A percentile compares a stretch with the other conserved stretches of the same genome.
Evolutionary conservation across 1,140 invertebrate species (phyloP).

Genomic region (Diorhabda elongata): DNA sequence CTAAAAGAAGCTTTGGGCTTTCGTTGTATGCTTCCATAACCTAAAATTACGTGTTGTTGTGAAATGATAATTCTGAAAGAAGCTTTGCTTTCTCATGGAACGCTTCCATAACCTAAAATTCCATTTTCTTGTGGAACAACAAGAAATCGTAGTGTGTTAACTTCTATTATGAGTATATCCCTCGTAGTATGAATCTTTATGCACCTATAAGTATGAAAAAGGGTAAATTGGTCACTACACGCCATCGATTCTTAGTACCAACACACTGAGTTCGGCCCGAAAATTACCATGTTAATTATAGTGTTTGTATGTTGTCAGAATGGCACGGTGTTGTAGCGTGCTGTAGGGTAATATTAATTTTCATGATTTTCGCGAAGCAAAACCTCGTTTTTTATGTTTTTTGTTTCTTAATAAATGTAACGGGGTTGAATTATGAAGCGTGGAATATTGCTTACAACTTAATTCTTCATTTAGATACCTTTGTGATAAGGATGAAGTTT

Average conservation of each 20-base stretch:
- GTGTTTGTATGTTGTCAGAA: conserved; percentile 30
- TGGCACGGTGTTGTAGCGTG: conserved; percentile 19
- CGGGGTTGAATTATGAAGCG: background rate
- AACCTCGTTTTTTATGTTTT: conserved; percentile 5
- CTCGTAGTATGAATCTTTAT: background rate
- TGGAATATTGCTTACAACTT: background rate
- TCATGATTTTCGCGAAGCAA: conserved; percentile 10
- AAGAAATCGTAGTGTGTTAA: too few relatives aligned
- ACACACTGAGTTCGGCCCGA: conserved; percentile 36
- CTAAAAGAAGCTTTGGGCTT: too few relatives aligned
- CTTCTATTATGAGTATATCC: background rate
- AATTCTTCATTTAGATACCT: background rate
- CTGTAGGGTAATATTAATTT: conserved; percentile 18
- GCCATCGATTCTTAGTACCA: conserved; percentile 42
- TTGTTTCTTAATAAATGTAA: conserved; percentile 1
- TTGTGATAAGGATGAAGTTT: background rate
- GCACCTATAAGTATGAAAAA: background rate
- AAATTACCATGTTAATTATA: conserved; percentile 48
- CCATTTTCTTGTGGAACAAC: too few relatives aligned
- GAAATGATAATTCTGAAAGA: too few relatives aligned
- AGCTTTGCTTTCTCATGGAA: too few relatives aligned
- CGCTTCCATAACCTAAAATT: too few relatives aligned
- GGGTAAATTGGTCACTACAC: conserved; percentile 37
- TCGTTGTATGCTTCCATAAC: too few relatives aligned
- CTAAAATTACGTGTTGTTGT: too few relatives aligned